Evolutionary conservation across 2,888 invertebrate species (phyloP), one percentile per base, ranked within the genome.

Genomic region (Mythimna pallens): DNA sequence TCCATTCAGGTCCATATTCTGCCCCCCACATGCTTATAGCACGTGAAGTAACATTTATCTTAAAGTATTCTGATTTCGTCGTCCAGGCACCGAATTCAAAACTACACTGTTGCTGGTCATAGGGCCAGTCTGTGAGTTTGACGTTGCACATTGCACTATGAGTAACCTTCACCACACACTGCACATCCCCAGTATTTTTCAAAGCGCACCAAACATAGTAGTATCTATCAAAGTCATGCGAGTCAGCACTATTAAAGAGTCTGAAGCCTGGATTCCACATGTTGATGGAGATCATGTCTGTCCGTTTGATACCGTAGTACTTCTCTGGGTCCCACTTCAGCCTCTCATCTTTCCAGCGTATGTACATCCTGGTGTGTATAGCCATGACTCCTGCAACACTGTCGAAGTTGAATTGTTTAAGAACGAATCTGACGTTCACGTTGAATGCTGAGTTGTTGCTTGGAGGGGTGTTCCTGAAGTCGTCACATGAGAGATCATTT

Each of bases 121-220:
- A 89, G 0, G 93, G 90, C 92, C 93, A 93, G 12, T 91, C 78
- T 0, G 52, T 81, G 0, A 92, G 67, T n/a, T 89, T 86, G 0
- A 88, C 74, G 1, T 52, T 68, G 63, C 93, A 93, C 0, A 34
- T 63, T 0, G 84, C 75, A 1, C 70, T 43, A 22, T 83, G 71
- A 0, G 47, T 36, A 0, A 70, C 2, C 2, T 61, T 81, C 0
- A 76, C 54, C 0, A 73, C 17, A 30, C 91, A 90, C 0, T 8
- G 0, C 0, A 91, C 78, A 0, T 20, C 0, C 0, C 93, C 93
- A 10, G 17, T 62, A n/a, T 66, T 70, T 0, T 43, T 58, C 1
- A 91, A 34, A 7, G 4, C 3, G 50, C 92, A 92, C 4, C n/a
- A 8, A 10, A 36, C 22, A 36, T 76, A 63, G 10, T 59, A 67